Evolutionary conservation across 2,888 invertebrate genomes (phyloP).

Genomic region (Cosmia pyralina): DNA sequence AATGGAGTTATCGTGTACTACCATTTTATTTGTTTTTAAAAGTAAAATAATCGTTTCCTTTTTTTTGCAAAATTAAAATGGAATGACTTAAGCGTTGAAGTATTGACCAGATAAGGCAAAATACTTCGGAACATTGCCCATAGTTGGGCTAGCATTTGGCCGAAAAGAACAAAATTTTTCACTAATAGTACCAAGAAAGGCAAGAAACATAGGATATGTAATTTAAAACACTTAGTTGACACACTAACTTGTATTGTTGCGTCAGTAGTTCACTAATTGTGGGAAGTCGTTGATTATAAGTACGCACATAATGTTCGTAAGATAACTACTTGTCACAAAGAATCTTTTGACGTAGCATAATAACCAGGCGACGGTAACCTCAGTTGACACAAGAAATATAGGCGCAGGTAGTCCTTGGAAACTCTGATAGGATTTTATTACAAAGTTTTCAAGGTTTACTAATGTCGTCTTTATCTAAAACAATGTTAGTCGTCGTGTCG

Average conservation of each 20-base stretch:
- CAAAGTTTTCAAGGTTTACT: background rate
- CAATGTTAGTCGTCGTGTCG: background rate
- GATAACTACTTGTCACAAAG: slow-evolving; percentile 34
- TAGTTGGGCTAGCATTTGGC: background rate
- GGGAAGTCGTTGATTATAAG: slow-evolving; percentile 46
- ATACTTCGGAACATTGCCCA: background rate
- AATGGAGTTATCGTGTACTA: slow-evolving; percentile 55
- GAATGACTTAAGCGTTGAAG: background rate
- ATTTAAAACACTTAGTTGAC: slow-evolving; percentile 23
- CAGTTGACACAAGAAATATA: background rate
- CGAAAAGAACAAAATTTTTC: too few relatives aligned
- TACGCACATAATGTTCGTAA: slow-evolving; percentile 22
- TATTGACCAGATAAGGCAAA: background rate
- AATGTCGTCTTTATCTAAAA: background rate
- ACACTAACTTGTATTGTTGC: slow-evolving; percentile 27
- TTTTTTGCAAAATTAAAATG: slow-evolving; percentile 10
- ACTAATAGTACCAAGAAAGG: background rate
- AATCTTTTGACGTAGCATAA: slow-evolving; percentile 48
- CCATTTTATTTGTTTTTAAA: slow-evolving; percentile 36
- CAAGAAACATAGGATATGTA: background rate
- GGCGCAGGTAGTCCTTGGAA: background rate
- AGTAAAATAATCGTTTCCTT: background rate
- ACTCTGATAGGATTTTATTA: background rate
- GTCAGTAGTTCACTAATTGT: slow-evolving; percentile 40
- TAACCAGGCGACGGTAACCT: slow-evolving; percentile 15